phyloP scores from a whole-genome alignment of 2,888 invertebrate genomes.

The Crossocerus cetratus region DNA sequence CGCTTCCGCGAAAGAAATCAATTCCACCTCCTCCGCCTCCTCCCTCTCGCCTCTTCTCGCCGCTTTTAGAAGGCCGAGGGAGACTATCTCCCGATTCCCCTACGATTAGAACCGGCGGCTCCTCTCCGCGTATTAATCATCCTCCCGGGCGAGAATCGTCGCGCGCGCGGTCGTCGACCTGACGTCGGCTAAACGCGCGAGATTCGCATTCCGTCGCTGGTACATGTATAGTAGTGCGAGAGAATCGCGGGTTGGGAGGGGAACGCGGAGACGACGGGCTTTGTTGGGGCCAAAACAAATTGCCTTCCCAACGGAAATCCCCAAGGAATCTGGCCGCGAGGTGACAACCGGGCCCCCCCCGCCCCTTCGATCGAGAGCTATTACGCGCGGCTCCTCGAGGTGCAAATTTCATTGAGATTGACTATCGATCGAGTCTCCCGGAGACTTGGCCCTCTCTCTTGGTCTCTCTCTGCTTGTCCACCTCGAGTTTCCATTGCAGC shows the following conservation, averaged over 20 bases:
- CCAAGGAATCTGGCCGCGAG: conserved; percentile 18
- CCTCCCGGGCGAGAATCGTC: conserved; percentile 37
- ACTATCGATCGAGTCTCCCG: conserved; percentile 54
- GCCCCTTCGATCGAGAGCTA: conserved; percentile 43
- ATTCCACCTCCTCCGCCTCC: neutral
- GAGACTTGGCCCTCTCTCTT: conserved; percentile 13
- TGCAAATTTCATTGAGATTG: conserved; percentile 63
- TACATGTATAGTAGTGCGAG: neutral
- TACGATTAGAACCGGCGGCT: conserved; percentile 8
- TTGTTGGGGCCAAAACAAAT: conserved; percentile 59
- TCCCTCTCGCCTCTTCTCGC: neutral
- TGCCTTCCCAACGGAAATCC: conserved; percentile 61
- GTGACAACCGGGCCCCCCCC: conserved; percentile 1
- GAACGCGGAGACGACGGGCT: conserved; percentile 36
- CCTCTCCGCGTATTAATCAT: conserved; percentile 39
- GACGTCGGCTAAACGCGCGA: conserved; percentile 6
- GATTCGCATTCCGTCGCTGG: conserved; percentile 1
- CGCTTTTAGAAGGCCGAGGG: neutral
- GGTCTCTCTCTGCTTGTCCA: conserved; percentile 2
- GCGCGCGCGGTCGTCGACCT: conserved; percentile 49
- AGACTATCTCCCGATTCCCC: too few species aligned
- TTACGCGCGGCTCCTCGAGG: conserved; percentile 59
- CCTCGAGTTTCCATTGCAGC: neutral
- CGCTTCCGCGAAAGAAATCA: conserved; percentile 3
- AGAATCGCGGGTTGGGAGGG: conserved; percentile 26